Evolutionary conservation across 2,797 vertebrate species (phyloP), one percentile per base, ranked within the genome.

Genomic region (Chloroceryle amazona): DNA sequence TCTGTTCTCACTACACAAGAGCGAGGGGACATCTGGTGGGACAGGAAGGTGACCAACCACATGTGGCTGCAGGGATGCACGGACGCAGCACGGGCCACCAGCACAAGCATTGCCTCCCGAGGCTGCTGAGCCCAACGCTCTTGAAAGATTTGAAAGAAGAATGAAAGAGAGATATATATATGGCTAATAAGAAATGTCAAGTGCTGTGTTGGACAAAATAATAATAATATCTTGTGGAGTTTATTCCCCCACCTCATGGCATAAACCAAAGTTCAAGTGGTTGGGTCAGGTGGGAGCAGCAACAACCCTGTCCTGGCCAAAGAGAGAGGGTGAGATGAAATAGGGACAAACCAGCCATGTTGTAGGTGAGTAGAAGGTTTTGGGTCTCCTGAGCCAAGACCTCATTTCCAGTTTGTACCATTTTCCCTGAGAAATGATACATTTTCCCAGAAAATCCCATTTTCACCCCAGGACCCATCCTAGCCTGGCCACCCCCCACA

Each of bases 221-320:
- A 28, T 25, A 51, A 28, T 46, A 67, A 8, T 7, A 37, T 6
- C 54, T 81, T 11, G 11, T 12, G 37, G 20, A 52, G 42, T 1
- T 2, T 23, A 13, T 44, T 11, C 11, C 13, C 20, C 4, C 0
- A 1, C 11, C 28, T 6, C 11, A 8, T 1, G 11, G 33, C 31
- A 63, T 16, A 63, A 62, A 52, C 16, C 22, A 18, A 47, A 42
- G 49, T 37, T 74, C 12, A 65, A 22, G 33, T 9, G 29, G 49
- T 22, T 8, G 44, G 37, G 49, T 49, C 44, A 52, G 26, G 37
- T 0, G 0, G 49, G 49, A 68, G 67, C 33, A 86, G 55, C 26
- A 37, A 68, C 23, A 62, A 62, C 4, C 20, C 25, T 58, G 26
- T 11, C 12, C 26, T 39, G 49, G 66, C 35, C n/a, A 52, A 42